Percentiles rank a stretch among this genome's conserved stretches.
These are phyloP conservation scores for Alcis repandata DNA, from an alignment of 2,888 invertebrate species.

Conservation along the genomic window DNA sequence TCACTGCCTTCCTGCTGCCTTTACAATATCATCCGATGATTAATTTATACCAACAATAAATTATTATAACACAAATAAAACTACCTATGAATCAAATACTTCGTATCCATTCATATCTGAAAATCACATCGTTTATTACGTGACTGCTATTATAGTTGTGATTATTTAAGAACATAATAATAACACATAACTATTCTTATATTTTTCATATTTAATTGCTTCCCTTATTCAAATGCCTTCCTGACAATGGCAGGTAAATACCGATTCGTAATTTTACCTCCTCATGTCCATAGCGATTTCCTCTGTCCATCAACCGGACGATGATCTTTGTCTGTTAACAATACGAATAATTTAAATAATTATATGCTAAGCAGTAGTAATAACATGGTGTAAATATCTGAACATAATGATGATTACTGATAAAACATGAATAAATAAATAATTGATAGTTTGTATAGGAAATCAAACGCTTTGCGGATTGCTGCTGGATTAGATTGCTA, in stretches of 20 bases:
- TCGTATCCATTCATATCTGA: no score
- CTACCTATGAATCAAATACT: no score
- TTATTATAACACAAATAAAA: no score
- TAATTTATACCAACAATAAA: no score
- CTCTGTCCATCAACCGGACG: slow-evolving; percentile 18
- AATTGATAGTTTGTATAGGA: background rate
- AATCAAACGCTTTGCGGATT: background rate
- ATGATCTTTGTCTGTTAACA: slow-evolving; percentile 21
- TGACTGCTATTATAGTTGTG: no score
- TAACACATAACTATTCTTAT: slow-evolving; percentile 5
- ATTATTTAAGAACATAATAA: no score
- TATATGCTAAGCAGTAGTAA: slow-evolving; percentile 30
- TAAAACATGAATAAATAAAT: background rate
- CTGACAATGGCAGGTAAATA: slow-evolving; percentile 56
- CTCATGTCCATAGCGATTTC: slow-evolving; percentile 39
- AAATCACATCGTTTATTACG: no score
- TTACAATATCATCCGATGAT: no score
- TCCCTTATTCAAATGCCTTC: slow-evolving; percentile 61
- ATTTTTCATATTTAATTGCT: slow-evolving; percentile 55
- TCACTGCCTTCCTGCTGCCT: no score
- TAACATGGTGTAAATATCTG: slow-evolving; percentile 1
- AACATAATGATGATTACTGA: slow-evolving; percentile 3
- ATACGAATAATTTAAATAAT: slow-evolving; percentile 25
- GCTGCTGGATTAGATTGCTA: background rate
- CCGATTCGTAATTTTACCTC: slow-evolving; percentile 40